Evolutionary conservation across 2,113 vertebrate species (phyloP).

Genomic region (Phalacrocorax carbo): DNA sequence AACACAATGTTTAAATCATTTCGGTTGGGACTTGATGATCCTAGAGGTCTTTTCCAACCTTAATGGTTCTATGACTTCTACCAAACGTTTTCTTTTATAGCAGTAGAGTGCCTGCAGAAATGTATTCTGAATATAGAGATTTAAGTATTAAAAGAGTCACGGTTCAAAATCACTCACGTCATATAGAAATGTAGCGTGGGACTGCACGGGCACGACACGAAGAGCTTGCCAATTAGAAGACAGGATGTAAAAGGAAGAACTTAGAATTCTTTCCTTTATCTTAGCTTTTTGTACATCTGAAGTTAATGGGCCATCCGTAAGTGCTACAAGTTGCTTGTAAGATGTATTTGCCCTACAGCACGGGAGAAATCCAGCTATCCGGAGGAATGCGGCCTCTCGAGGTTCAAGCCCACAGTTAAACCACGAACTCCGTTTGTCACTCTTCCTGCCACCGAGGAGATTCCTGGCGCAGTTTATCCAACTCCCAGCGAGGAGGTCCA

Average conservation of each 20-base stretch:
- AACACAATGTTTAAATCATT: background rate
- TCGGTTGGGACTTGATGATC: too few relatives aligned
- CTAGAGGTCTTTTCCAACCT: too few relatives aligned
- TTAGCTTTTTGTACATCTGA: background rate
- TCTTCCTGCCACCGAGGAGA: background rate
- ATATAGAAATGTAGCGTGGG: background rate
- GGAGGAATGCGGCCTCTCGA: background rate
- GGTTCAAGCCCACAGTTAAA: background rate
- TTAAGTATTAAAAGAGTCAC: background rate
- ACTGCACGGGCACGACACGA: background rate
- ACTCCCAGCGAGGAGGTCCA: background rate
- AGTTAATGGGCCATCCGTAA: background rate
- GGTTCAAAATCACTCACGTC: background rate
- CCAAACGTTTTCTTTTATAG: background rate
- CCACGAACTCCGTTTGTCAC: constrained; percentile 18
- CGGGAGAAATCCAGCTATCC: background rate
- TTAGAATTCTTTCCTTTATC: background rate
- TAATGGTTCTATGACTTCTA: background rate
- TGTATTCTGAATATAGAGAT: background rate
- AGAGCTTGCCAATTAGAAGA: background rate
- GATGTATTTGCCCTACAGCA: constrained; percentile 33
- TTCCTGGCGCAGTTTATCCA: background rate
- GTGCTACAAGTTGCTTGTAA: background rate
- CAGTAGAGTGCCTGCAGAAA: background rate
- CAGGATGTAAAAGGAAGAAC: background rate